Conservation (phyloP, 2,113 vertebrate genomes). For the Myiagra hebetior region DNA sequence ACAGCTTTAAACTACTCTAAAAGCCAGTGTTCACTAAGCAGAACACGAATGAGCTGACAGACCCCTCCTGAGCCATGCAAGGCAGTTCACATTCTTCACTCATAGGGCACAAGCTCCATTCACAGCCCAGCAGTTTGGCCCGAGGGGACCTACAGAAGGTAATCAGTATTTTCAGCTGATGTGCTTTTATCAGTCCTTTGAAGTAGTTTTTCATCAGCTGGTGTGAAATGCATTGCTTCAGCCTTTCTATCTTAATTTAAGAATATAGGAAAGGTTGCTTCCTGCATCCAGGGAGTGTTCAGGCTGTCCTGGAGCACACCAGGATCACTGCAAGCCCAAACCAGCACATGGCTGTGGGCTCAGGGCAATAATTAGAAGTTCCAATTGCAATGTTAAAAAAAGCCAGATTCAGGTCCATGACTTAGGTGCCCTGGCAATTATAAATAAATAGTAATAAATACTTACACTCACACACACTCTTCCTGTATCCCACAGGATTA, state of each 20-base stretch:
- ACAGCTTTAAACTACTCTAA: not conserved
- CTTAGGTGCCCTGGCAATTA: not conserved
- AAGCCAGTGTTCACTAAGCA: not conserved
- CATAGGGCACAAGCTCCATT: not conserved
- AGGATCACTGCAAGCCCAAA: not conserved
- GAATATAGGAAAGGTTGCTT: not conserved
- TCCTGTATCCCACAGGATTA: not conserved
- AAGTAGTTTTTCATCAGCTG: not conserved
- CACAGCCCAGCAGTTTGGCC: not conserved
- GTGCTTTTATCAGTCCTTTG: not conserved
- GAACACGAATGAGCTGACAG: not conserved
- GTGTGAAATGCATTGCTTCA: not conserved
- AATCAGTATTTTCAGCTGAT: not conserved
- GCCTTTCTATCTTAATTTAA: not conserved
- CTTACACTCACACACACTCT: not conserved
- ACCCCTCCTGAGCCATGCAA: not conserved
- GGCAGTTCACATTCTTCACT: not conserved
- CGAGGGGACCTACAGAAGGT: not conserved
- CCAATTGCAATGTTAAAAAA: not conserved
- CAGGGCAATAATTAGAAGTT: not conserved
- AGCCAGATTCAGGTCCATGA: not conserved
- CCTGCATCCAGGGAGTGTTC: not conserved
- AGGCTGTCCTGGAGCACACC: not conserved
- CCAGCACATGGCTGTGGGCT: not conserved
- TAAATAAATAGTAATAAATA: slow-evolving; percentile 64